Conservation (phyloP, 2,113 vertebrate species). For the Petrocephalus zakoni region DNA sequence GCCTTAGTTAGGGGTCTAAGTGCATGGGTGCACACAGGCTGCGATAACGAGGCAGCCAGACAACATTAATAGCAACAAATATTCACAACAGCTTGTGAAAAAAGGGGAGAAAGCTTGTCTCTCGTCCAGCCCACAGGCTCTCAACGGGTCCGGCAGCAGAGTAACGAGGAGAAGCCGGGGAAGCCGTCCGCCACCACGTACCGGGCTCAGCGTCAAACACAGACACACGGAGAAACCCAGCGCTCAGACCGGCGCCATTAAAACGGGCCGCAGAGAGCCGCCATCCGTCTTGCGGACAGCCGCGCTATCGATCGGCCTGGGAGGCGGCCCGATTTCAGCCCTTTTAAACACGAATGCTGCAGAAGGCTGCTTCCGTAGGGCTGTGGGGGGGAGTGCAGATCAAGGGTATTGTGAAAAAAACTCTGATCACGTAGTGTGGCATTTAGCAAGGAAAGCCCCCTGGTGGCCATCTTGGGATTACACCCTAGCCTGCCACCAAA, state of each 20-base stretch:
- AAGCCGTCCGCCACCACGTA: background rate
- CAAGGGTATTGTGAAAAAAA: background rate
- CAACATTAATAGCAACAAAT: background rate
- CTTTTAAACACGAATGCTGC: constrained; percentile 38
- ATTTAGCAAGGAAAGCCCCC: background rate
- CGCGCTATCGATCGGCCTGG: constrained; percentile 37
- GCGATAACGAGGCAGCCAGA: background rate
- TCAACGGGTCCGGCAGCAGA: background rate
- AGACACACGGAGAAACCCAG: background rate
- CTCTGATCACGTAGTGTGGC: background rate
- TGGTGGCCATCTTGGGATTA: background rate
- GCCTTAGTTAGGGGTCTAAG: background rate
- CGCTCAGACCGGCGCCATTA: constrained; percentile 28
- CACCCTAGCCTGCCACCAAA: background rate
- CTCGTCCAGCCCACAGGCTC: background rate
- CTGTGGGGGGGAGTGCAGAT: background rate
- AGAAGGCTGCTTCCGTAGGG: background rate
- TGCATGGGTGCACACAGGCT: background rate
- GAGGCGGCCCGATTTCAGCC: constrained; percentile 39
- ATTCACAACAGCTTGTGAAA: background rate
- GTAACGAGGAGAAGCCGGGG: background rate
- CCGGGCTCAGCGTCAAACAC: background rate
- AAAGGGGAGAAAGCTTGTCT: background rate
- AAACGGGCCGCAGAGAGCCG: constrained; percentile 42
- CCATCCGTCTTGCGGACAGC: constrained; percentile 51